Base-by-base conservation (phyloP, 1,140 invertebrate species). In the Bombus confusus region DNA sequence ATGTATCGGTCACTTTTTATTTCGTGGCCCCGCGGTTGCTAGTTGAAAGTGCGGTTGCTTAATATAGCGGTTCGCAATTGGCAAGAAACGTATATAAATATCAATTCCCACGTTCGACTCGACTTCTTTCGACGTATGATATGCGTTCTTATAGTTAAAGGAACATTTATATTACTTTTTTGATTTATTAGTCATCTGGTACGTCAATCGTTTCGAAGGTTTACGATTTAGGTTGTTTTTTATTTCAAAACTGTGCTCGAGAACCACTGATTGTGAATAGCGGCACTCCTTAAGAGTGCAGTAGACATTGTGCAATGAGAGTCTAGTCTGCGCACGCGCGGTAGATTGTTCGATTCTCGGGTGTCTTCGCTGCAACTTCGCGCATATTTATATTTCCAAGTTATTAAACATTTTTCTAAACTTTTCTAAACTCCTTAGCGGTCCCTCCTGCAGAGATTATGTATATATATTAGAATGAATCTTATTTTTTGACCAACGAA, bases 21-120 rank as follows among this genome's bases (percentile, higher is more conserved):
- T 18, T 43, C 25, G 25, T 34, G 13, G 15, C 15, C 3, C 37
- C 34, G 43, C 28, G 43, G 25, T 80, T 47, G 41, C n/a, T 41
- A n/a, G 52, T 81, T 74, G 71, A 82, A 82, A 82, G 80, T 74
- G 41, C 37, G 57, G 25, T 82, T 82, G 71, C 80, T 62, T 47
- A 82, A 82, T 43, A 3, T 62, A 74, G 39, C 52, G 80, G 80
- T 82, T 82, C 57, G 39, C 71, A 82, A 34, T 73, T 41, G 52
- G 4, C 37, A 62, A 64, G 28, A 78, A 78, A 59, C 8, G 13
- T 78, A 66, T 12, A 28, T 34, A 39, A 59, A 31, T 64, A 59
- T 78, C 57, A 10, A 18, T 64, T 64, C 37, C 10, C 15, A 25
- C 10, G 25, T 64, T 41, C 57, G 15, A 52, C 15, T 22, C 34